phyloP scores from a whole-genome alignment of 2,888 invertebrate species.

The Bruchidius siliquastri region DNA sequence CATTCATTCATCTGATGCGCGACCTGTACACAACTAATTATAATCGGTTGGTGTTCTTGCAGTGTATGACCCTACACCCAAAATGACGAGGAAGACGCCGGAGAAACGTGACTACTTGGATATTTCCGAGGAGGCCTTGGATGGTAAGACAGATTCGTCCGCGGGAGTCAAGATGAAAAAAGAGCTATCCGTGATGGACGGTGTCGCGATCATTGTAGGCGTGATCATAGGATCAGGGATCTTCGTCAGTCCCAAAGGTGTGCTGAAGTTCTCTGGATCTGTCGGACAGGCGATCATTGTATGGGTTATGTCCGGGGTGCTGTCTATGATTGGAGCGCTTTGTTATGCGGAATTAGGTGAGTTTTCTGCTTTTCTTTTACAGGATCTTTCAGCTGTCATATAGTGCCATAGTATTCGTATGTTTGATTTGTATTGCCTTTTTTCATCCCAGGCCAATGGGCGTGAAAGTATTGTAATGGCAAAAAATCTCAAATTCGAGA shows the following conservation, averaged over 20 bases:
- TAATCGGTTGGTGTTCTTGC: neutral
- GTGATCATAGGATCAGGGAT: slow-evolving; percentile 96
- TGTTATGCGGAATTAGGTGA: slow-evolving; percentile 94
- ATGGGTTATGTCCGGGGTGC: slow-evolving; percentile 82
- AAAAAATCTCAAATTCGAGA: too few relatives aligned
- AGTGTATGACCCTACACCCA: neutral
- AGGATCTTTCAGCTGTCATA: too few relatives aligned
- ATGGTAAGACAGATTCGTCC: slow-evolving; percentile 2
- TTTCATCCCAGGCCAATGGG: too few relatives aligned
- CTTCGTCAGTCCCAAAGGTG: slow-evolving; percentile 93
- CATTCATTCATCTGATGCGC: too few relatives aligned
- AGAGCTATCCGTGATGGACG: slow-evolving; percentile 83
- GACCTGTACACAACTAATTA: too few relatives aligned
- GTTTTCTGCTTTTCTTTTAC: too few relatives aligned
- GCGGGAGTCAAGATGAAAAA: slow-evolving; percentile 75
- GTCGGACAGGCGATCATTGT: slow-evolving; percentile 83
- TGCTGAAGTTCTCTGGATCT: slow-evolving; percentile 83
- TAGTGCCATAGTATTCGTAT: too few relatives aligned
- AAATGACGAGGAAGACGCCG: neutral
- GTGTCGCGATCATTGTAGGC: slow-evolving; percentile 90
- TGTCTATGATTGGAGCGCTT: slow-evolving; percentile 90
- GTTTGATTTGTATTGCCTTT: too few relatives aligned
- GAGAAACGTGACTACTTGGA: neutral
- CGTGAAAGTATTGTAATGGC: too few relatives aligned
- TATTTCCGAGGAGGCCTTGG: neutral